Base-by-base conservation (phyloP, 2,113 vertebrate species). In the Cervus canadensis region DNA sequence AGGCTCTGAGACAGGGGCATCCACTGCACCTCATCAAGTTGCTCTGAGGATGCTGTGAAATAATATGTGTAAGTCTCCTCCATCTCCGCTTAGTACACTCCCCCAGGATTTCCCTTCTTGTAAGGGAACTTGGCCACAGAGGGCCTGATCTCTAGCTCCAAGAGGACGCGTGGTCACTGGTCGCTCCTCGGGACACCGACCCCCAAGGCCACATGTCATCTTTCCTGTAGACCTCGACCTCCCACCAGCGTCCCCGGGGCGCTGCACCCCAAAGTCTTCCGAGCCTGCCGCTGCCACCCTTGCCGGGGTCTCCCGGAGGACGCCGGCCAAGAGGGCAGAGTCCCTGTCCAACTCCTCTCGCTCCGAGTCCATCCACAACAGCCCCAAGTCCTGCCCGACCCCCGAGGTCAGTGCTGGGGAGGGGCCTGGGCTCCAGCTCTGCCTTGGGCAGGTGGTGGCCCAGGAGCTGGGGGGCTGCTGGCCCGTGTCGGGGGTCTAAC, bases 321-420 rank as follows among this genome's bases (percentile, higher is more conserved):
- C 97, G 21, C 89, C 97, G 19, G 33, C 96, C 95, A 99, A 97
- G 97, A 99, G 98, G 71, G 57, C 92, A 50, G 99, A 99, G 40
- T 98, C 98, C 78, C 98, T 98, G 76, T 98, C 98, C 26, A 99
- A 87, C 90, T 99, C 99, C 88, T 99, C 99, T 33, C 99, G 98
- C 94, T 99, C 99, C 0, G 99, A 99, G 97, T 99, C 99, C 45
- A 95, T 99, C 84, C 99, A 99, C 92, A 99, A 99, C 97, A 99
- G 99, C n/a, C 99, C 99, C 93, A 99, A 99, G 97, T 99, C 99
- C 12, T 99, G 99, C 96, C 99, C 99, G 0, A 99, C 99, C 3
- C 99, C 99, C 0, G 99, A 99, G 99, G 99, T 99, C 98, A 99
- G 99, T 98, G 4, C 91, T 60, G 56, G 28, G 43, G 52, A 36